Evolutionary conservation across 1,140 invertebrate genomes (phyloP).

Genomic region (Samia ricini): DNA sequence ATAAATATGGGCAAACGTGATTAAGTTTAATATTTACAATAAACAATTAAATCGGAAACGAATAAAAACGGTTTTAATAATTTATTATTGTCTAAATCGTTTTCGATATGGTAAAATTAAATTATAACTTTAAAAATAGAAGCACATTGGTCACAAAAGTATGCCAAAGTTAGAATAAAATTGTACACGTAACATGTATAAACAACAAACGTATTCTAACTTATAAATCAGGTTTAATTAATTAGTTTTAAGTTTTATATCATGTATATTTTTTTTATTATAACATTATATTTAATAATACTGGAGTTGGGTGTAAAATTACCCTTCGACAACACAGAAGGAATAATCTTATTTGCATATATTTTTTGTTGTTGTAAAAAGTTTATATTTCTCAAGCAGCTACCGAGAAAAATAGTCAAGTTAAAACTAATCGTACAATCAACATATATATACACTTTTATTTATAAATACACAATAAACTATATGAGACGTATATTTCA

Average conservation of each 20-base stretch:
- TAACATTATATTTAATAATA: not conserved
- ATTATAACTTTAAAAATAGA: not conserved
- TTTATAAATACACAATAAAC: no score
- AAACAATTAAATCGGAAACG: not conserved
- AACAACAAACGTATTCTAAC: conserved; percentile 11
- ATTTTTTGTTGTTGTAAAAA: no score
- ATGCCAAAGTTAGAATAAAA: conserved; percentile 59
- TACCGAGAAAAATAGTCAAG: not conserved
- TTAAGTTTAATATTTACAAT: not conserved
- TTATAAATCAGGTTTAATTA: conserved; percentile 6
- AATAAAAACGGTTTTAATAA: not conserved
- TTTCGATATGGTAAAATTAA: not conserved
- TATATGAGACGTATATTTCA: not conserved
- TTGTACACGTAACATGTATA: conserved; percentile 22
- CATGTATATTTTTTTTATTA: not conserved
- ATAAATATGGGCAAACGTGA: not conserved
- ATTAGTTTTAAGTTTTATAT: conserved; percentile 6
- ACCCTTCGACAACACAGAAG: no score
- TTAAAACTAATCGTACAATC: not conserved
- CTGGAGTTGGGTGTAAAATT: no score
- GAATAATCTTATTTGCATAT: no score
- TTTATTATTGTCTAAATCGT: not conserved
- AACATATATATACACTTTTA: not conserved
- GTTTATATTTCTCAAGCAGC: not conserved
- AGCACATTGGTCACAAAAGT: conserved; percentile 52